Percentiles rank a stretch among this genome's conserved stretches.
Evolutionary conservation across 2,888 invertebrate species (phyloP).

Genomic region (Drosophila yooni): DNA sequence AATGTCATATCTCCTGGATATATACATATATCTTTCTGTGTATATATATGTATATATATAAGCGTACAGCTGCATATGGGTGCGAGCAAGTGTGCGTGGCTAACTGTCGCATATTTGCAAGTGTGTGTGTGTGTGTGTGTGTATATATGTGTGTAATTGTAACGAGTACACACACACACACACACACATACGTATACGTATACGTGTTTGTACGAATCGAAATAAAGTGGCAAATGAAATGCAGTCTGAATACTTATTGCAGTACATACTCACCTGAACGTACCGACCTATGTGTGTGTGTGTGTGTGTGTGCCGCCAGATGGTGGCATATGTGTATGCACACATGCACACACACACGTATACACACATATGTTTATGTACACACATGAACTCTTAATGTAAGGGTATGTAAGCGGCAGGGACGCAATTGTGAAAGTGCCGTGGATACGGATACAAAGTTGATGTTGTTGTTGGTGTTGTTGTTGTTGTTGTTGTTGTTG

Average conservation of each 20-base stretch:
- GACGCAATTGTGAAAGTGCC: constrained; percentile 33
- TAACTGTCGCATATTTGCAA: constrained; percentile 15
- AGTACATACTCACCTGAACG: constrained; percentile 22
- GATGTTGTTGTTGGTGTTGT: constrained; percentile 16
- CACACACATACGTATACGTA: neutral
- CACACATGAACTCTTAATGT: constrained; percentile 38
- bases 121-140: constrained; percentile 2
- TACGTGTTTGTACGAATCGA: constrained; percentile 16
- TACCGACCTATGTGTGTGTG: constrained; percentile 2
- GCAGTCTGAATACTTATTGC: constrained; percentile 34
- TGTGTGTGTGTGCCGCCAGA: constrained; percentile 25
- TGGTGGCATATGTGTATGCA: constrained; percentile 16
- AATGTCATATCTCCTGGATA: constrained; percentile 40
- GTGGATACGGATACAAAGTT: constrained; percentile 52
- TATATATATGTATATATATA: neutral
- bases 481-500: constrained; percentile 39
- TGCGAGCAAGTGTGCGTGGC: constrained; percentile 5
- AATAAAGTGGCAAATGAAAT: constrained; percentile 55
- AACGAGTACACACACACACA: constrained; percentile 2
- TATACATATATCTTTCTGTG: neutral
- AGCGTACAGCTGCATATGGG: neutral
- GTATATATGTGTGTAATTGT: constrained; percentile 5
- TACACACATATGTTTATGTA: constrained; percentile 12
- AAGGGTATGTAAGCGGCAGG: constrained; percentile 42
- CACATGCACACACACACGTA: neutral